These are phyloP conservation scores for Varanus komodoensis DNA, from an alignment of 2,113 vertebrate genomes.

Conservation along the genomic window DNA sequence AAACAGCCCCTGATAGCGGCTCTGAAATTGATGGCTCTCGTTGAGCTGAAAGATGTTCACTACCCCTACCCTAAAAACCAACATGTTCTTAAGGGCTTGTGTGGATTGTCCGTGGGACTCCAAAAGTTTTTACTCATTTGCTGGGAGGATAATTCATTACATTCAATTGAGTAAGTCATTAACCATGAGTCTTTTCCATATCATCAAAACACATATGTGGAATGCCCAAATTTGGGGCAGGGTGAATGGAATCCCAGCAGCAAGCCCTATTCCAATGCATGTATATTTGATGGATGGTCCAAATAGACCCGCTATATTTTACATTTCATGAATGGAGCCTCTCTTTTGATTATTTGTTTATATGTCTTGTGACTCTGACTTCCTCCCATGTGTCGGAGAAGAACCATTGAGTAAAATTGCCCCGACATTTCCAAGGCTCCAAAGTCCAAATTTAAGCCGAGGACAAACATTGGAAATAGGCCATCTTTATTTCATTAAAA, in stretches of 20 bases:
- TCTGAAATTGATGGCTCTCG: no score
- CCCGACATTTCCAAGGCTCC: neutral
- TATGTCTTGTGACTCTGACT: neutral
- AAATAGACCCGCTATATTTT: no score
- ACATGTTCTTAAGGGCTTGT: neutral
- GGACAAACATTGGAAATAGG: slow-evolving; percentile 27
- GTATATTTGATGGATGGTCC: no score
- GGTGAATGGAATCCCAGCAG: neutral
- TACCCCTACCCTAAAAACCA: no score
- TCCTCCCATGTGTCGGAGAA: no score
- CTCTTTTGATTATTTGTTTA: neutral
- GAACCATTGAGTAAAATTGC: slow-evolving; percentile 17
- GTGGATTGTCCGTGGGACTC: neutral
- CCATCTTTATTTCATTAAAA: slow-evolving; percentile 37
- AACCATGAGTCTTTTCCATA: neutral
- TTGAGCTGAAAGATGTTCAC: no score
- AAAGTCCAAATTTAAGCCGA: slow-evolving; percentile 43
- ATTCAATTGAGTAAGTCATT: neutral
- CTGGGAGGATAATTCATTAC: neutral
- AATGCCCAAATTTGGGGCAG: neutral
- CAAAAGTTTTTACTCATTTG: neutral
- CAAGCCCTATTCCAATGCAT: no score
- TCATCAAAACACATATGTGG: neutral
- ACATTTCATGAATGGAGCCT: neutral
- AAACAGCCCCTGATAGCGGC: no score